Evolutionary conservation across 2,113 vertebrate species (phyloP).

Genomic region (Hymenochirus boettgeri): DNA sequence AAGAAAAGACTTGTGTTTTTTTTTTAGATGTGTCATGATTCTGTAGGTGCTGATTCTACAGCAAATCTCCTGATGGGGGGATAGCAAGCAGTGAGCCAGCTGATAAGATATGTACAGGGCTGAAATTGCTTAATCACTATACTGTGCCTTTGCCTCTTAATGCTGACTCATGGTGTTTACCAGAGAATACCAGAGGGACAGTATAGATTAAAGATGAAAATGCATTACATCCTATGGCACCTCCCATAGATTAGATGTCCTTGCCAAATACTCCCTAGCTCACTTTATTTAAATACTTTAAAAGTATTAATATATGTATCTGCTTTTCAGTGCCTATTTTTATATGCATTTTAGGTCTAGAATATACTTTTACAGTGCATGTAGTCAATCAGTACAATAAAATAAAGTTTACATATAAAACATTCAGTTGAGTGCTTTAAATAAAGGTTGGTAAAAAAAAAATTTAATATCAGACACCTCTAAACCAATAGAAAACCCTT

Average conservation of each 20-base stretch:
- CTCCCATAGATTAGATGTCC: neutral
- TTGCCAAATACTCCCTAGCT: neutral
- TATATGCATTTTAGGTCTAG: too few relatives aligned
- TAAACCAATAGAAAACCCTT: too few relatives aligned
- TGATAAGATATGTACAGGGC: constrained; percentile 18
- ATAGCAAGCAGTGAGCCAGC: neutral
- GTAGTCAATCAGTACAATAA: too few relatives aligned
- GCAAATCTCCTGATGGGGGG: neutral
- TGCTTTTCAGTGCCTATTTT: neutral
- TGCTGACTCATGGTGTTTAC: constrained; percentile 14
- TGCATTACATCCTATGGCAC: neutral
- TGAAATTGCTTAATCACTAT: constrained; percentile 4
- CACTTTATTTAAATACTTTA: neutral
- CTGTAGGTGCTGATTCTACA: constrained; percentile 15
- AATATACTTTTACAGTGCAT: too few relatives aligned
- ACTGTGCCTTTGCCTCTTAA: neutral
- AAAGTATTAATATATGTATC: neutral
- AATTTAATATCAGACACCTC: too few relatives aligned
- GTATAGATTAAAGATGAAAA: constrained; percentile 23
- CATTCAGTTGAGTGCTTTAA: too few relatives aligned
- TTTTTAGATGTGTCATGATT: constrained; percentile 60
- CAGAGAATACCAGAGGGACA: constrained; percentile 10
- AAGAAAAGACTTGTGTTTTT: neutral
- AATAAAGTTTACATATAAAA: too few relatives aligned
- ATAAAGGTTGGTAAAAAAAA: too few relatives aligned